phyloP scores from a whole-genome alignment of 1,140 invertebrate genomes.

The Cydia pomonella region DNA sequence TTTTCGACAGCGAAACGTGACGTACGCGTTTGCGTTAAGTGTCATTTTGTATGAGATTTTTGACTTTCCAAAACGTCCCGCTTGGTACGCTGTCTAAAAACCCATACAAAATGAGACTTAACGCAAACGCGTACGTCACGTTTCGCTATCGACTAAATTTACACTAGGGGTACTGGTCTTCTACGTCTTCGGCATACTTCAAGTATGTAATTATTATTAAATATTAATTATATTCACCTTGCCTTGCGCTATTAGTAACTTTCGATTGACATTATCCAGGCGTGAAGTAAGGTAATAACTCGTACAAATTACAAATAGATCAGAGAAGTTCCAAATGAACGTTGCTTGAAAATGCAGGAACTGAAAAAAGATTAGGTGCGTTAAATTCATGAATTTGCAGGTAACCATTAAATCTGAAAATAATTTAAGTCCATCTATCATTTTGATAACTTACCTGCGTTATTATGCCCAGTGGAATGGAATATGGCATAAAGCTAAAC shows the following conservation, averaged over 20 bases:
- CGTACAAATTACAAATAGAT: slow-evolving; percentile 83
- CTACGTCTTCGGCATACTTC: no score
- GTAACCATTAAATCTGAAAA: background rate
- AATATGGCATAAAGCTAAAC: slow-evolving; percentile 62
- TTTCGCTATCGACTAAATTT: no score
- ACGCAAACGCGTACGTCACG: no score
- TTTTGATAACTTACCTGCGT: slow-evolving; percentile 55
- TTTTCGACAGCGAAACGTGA: no score
- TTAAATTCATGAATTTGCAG: background rate
- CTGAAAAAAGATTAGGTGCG: slow-evolving; percentile 56
- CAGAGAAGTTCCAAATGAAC: slow-evolving; percentile 84
- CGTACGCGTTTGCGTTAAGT: no score
- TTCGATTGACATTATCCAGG: slow-evolving; percentile 81
- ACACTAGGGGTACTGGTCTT: no score
- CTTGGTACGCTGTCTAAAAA: no score
- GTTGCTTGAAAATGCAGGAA: slow-evolving; percentile 81
- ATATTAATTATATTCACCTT: slow-evolving; percentile 52
- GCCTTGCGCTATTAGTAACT: slow-evolving; percentile 78
- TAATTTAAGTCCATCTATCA: background rate
- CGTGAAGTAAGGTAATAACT: slow-evolving; percentile 82
- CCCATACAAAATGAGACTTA: no score
- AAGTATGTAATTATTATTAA: no score
- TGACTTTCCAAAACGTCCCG: no score
- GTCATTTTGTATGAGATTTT: no score
- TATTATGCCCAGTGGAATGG: slow-evolving; percentile 49